A percentile compares a stretch with the other conserved stretches of the same genome.
These are phyloP conservation scores for Chrysopilus asiliformis DNA, from an alignment of 2,888 invertebrate genomes.

Conservation along the genomic window DNA sequence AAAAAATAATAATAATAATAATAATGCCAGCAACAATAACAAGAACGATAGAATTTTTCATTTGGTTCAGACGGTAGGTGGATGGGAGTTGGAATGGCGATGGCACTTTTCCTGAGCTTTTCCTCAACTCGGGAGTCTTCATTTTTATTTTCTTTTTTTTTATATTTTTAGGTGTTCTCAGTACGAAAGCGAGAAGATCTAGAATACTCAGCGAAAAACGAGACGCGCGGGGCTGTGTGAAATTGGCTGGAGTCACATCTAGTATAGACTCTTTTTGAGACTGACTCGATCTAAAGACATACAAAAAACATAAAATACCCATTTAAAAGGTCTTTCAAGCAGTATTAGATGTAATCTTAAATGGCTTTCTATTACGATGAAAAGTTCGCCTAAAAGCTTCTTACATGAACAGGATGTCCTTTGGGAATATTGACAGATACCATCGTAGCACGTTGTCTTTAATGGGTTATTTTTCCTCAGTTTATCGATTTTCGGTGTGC, in stretches of 20 bases:
- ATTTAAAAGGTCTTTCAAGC: conserved; percentile 7
- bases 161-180: background rate
- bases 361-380: conserved; percentile 11
- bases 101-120: too few species aligned
- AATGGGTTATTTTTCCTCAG: too few species aligned
- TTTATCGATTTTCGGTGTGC: too few species aligned
- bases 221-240: background rate
- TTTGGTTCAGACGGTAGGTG: too few species aligned
- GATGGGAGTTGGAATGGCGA: too few species aligned
- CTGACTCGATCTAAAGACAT: conserved; percentile 3
- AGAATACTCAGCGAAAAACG: background rate
- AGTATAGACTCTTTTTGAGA: background rate
- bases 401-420: conserved; percentile 1
- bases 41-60: too few species aligned
- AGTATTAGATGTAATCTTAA: conserved; percentile 11
- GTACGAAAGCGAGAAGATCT: background rate
- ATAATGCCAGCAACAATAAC: too few species aligned
- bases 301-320: conserved; percentile 9
- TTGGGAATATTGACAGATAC: too few species aligned
- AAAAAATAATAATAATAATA: too few species aligned
- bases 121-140: too few species aligned
- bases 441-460: too few species aligned
- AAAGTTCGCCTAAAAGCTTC: conserved; percentile 6
- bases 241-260: background rate
- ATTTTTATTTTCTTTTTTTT: background rate